Evolutionary conservation across 2,797 vertebrate genomes (phyloP), one percentile per base, ranked within the genome.

Genomic region (Tragopan temminckii): DNA sequence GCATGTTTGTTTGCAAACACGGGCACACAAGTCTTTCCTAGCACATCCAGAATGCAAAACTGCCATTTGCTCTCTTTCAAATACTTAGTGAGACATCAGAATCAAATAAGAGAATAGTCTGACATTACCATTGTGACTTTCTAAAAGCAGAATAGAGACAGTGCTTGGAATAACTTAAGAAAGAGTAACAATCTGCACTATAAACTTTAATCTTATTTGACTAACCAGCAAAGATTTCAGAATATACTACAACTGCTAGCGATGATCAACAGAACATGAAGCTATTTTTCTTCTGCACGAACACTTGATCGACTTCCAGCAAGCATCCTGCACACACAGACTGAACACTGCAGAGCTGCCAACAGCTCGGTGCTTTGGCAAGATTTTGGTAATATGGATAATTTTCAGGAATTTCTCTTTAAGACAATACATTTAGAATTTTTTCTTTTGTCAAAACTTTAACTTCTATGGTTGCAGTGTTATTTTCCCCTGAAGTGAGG

Each of bases 151-250:
- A 64, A 61, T 17, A 43, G 45, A 43, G 63, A 45, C 55, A 10
- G 14, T 76, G 55, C 40, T 25, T 75, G 62, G 27, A 84, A 40
- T 64, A 83, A 93, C 55, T 55, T 45, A 40, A 21, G 13, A 5
- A 31, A 10, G 8, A 67, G 55, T 21, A 24, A 67, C 17, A 57
- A 25, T n/a, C 55, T 64, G 18, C 16, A 76, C 16, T 5, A 24
- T 38, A 64, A 46, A 84, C 14, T 68, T 89, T 24, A 46, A 70
- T 55, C n/a, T 70, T 85, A 35, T 38, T 90, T 40, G 10, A 23
- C 33, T 69, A 70, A 71, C 15, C 6, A 69, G 72, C 85, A 93
- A 91, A n/a, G 61, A 86, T 27, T 86, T 42, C 55, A 53, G 42
- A 71, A 86, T 64, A 69, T 35, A 19, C n/a, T 84, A 43, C 23